Evolutionary conservation across 64 coral and sea anemone species (phyloP).

Genomic region (Montipora cactus): DNA sequence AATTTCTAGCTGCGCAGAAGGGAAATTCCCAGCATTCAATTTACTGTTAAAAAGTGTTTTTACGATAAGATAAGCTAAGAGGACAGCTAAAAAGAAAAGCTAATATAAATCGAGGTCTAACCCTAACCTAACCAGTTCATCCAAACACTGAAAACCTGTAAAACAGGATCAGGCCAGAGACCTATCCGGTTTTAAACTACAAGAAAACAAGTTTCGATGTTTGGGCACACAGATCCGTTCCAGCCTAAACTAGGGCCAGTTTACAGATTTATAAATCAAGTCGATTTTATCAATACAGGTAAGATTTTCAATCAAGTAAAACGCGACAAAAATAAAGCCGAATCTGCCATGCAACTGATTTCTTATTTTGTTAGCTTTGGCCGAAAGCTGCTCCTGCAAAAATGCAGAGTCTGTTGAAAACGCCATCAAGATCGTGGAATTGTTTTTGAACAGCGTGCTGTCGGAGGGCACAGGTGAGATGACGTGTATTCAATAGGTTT

Average conservation of each 20-base stretch:
- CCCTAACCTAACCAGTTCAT: conserved; percentile 5
- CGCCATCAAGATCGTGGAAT: conserved; percentile 2
- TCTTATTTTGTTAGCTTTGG: not conserved
- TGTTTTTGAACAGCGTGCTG: not conserved
- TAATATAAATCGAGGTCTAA: conserved; percentile 6
- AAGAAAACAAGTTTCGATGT: not conserved
- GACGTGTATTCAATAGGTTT: not conserved
- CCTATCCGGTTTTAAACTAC: too few relatives aligned
- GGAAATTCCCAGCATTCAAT: not conserved
- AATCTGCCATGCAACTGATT: not conserved
- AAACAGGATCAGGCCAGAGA: too few relatives aligned
- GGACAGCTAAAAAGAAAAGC: not conserved
- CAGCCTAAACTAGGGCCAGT: not conserved
- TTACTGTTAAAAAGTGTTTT: not conserved
- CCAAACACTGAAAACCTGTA: not conserved
- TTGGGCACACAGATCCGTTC: not conserved
- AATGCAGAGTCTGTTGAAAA: not conserved
- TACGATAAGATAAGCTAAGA: not conserved
- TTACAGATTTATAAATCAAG: not conserved
- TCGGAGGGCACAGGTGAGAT: not conserved
- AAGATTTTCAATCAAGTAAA: not conserved
- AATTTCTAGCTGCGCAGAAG: conserved; percentile 26
- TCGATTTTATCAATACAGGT: conserved; percentile 3
- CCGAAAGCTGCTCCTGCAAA: not conserved
- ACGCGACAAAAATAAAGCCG: not conserved